These are phyloP conservation scores for Pseudochaenichthys georgianus DNA, from an alignment of 2,797 vertebrate species.

Conservation along the genomic window DNA sequence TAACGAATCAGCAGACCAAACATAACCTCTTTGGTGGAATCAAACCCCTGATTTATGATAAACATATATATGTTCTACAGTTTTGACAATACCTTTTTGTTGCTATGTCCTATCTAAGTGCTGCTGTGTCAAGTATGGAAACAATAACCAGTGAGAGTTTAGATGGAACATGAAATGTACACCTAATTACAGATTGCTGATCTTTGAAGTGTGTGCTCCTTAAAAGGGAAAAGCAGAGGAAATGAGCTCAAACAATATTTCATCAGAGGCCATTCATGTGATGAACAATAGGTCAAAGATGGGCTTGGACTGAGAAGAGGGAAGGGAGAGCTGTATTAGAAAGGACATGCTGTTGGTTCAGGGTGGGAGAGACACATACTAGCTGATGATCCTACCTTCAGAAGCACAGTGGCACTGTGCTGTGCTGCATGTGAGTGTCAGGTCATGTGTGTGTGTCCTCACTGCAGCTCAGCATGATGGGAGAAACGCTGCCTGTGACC, in stretches of 20 bases:
- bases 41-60: background rate
- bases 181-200: constrained; percentile 8
- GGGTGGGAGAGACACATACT: no score
- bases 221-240: constrained; percentile 4
- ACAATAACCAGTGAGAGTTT: no score
- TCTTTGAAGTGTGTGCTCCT: constrained; percentile 18
- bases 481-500: constrained; percentile 58
- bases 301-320: background rate
- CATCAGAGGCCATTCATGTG: constrained; percentile 14
- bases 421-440: constrained; percentile 27
- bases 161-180: background rate
- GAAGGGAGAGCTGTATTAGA: no score
- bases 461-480: constrained; percentile 58
- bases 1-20: background rate
- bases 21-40: no score
- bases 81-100: no score
- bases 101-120: no score
- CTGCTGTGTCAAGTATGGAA: no score
- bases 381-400: background rate
- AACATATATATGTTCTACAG: background rate
- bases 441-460: constrained; percentile 45
- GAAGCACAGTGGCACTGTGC: background rate
- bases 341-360: no score
- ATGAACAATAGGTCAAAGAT: constrained; percentile 6
- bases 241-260: constrained; percentile 41